Evolutionary conservation across 2,113 vertebrate species (phyloP).

Genomic region (Ceuthmochares aereus): DNA sequence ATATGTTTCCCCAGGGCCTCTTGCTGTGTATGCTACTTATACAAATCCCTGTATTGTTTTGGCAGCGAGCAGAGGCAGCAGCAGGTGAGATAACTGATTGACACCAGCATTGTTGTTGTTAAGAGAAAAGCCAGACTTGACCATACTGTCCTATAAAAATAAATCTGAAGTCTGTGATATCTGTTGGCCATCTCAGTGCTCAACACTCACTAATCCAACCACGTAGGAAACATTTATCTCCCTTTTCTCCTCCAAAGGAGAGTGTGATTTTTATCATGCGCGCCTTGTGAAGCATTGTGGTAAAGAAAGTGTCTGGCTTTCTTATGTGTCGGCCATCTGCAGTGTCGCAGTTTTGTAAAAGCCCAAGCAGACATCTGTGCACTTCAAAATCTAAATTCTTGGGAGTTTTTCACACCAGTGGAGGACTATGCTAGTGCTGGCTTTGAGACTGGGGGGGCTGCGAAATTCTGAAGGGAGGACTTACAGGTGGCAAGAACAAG

Average conservation of each 20-base stretch:
- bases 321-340: background rate
- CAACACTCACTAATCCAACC: background rate
- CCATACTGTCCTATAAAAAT: slow-evolving; percentile 39
- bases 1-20: background rate
- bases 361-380: background rate
- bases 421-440: background rate
- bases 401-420: background rate
- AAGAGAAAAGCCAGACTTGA: slow-evolving; percentile 36
- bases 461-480: background rate
- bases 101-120: background rate
- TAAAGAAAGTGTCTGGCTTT: background rate
- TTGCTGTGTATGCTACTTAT: background rate
- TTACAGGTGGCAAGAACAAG: background rate
- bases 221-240: slow-evolving; percentile 40
- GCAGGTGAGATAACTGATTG: slow-evolving; percentile 40
- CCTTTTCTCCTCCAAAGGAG: slow-evolving; percentile 10
- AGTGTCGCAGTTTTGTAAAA: background rate
- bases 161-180: background rate
- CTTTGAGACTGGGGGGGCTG: background rate
- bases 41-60: slow-evolving; percentile 8
- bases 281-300: slow-evolving; percentile 22
- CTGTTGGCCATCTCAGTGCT: slow-evolving; percentile 16
- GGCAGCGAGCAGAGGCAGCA: background rate
- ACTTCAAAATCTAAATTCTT: slow-evolving; percentile 10
- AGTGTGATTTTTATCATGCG: slow-evolving; percentile 4